Evolutionary conservation across 2,113 vertebrate species (phyloP).

Genomic region (Columbina picui): DNA sequence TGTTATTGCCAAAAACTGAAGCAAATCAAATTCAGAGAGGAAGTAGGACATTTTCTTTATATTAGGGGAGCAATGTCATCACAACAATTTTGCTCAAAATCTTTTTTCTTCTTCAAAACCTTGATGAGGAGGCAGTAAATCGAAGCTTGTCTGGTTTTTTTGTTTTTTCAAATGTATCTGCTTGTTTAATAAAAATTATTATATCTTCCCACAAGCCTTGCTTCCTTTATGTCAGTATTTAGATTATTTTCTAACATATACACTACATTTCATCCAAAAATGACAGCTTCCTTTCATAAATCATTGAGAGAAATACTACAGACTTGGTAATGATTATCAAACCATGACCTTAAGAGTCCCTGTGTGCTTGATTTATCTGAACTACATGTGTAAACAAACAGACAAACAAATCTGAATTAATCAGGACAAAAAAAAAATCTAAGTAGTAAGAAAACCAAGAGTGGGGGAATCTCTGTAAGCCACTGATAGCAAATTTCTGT

Average conservation of each 20-base stretch:
- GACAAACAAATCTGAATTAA: not conserved
- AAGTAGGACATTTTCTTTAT: not conserved
- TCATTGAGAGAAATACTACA: rapidly evolving
- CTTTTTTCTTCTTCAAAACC: not conserved
- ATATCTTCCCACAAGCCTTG: not conserved
- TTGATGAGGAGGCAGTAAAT: not conserved
- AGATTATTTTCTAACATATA: not conserved
- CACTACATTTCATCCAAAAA: not conserved
- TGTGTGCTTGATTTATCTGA: not conserved
- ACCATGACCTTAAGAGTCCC: not conserved
- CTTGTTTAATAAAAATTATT: not conserved
- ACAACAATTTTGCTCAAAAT: not conserved
- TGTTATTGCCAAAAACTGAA: not conserved
- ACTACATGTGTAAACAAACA: not conserved
- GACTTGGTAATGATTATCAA: not conserved
- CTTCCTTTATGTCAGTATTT: not conserved
- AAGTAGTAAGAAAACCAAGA: not conserved
- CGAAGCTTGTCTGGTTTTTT: not conserved
- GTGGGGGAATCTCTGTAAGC: not conserved
- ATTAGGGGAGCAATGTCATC: not conserved
- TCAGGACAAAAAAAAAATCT: not conserved
- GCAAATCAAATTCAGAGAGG: not conserved
- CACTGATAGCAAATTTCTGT: not conserved
- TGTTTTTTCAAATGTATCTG: not conserved
- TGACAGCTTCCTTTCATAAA: not conserved